Base-by-base conservation (phyloP, 2,888 invertebrate genomes). In the Ectemnius lituratus region DNA sequence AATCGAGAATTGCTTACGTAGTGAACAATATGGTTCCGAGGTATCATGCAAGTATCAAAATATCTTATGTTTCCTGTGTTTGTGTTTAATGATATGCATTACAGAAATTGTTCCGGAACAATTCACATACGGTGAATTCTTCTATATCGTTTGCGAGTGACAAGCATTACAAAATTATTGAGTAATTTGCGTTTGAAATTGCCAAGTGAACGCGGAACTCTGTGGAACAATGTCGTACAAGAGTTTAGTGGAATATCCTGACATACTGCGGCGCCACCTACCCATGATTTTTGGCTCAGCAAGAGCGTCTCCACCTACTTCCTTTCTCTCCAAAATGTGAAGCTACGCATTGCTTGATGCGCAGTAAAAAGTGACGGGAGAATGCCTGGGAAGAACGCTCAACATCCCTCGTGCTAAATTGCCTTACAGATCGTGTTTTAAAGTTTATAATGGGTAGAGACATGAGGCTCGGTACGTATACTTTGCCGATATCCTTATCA, bases 391-490 rank as follows among this genome's bases (percentile, higher is more conserved):
- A 18, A 52, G 45, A 46, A 67, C 47, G 59, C 14, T 61, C 68
- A 45, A 70, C 14, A 11, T 23, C 1, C 47, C 5, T 65, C 58
- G 16, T 60, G 45, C 28, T 6, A 6, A 67, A 70, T 18, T n/a
- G 37, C 37, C 16, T 52, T 52, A 52, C 52, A 37, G 6, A 52
- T 6, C 45, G 45, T 23, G 28, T 59, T 14, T 52, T 8, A 20
- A 59, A 18, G 18, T 4, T 46, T 62, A 23, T 2, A n/a, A 47
- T 60, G 61, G 46, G 16, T 57, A 69, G 28, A 16, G 1, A 65
- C 6, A 57, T 23, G 6, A 28, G 27, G 57, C 23, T 27, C 4
- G 70, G 71, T 73, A 81, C 11, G 80, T 78, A 81, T 18, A 3
- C 37, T 37, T 11, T 11, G 37, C 11, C 37, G 37, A 37, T 37